Evolutionary conservation across 2,797 vertebrate genomes (phyloP).

Genomic region (Haliaeetus vocifer): DNA sequence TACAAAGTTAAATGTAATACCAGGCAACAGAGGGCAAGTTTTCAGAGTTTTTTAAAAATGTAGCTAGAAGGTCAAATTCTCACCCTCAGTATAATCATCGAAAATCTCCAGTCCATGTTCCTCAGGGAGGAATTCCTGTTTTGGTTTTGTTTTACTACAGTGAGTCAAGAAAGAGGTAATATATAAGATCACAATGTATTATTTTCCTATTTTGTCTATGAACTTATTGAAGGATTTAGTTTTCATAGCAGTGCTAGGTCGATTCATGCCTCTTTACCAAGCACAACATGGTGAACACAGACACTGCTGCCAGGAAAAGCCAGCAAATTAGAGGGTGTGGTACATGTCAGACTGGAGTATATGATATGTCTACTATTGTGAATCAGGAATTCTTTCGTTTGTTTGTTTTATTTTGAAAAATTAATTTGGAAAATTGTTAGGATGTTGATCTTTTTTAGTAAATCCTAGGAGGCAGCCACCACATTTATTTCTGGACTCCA

Average conservation of each 20-base stretch:
- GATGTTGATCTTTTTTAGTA: not conserved
- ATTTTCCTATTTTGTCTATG: not conserved
- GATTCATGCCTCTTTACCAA: not conserved
- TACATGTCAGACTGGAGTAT: not conserved
- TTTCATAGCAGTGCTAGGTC: not conserved
- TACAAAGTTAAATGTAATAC: not conserved
- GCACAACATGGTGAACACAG: not conserved
- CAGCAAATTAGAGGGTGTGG: not conserved
- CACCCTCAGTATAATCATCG: not conserved
- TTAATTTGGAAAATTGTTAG: not conserved
- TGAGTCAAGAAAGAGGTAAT: not conserved
- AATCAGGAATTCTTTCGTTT: not conserved
- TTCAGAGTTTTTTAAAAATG: not conserved
- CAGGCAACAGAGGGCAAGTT: not conserved
- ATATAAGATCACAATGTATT: not conserved
- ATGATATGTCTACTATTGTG: not conserved
- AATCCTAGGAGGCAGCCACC: not conserved
- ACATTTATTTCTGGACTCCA: not conserved
- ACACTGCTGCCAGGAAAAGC: not conserved
- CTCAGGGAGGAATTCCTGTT: not conserved
- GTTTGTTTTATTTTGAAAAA: not conserved
- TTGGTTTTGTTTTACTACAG: not conserved
- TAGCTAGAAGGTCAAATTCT: not conserved
- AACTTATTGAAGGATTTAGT: not conserved
- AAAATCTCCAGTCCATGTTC: not conserved